Percentiles rank a stretch among this genome's conserved stretches.
These are phyloP conservation scores for Callinectes sapidus DNA, from an alignment of 2,888 invertebrate species.

Conservation along the genomic window DNA sequence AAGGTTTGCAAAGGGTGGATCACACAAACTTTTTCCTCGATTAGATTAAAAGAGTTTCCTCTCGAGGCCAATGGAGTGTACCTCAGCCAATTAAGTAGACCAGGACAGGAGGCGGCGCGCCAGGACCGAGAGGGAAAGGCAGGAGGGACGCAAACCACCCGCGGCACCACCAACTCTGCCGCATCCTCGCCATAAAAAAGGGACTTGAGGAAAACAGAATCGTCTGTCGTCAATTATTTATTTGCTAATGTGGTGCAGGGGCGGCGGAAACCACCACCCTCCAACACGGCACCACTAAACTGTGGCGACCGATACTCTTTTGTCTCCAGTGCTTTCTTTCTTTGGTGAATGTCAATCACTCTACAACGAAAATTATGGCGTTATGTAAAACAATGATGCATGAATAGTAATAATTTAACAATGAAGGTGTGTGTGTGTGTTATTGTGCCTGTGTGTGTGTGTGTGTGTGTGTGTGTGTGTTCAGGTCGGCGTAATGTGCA, in stretches of 20 bases:
- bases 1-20: slow-evolving; percentile 56
- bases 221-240: not conserved
- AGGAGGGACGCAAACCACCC: not conserved
- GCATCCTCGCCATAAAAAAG: slow-evolving; percentile 57
- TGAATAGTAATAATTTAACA: not conserved
- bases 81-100: slow-evolving; percentile 62
- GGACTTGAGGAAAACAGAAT: not conserved
- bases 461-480: slow-evolving; percentile 3
- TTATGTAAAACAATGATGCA: not conserved
- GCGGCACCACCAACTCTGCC: slow-evolving; percentile 44
- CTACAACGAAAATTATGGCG: not conserved
- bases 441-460: too few species aligned
- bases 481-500: not conserved
- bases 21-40: slow-evolving; percentile 45
- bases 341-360: not conserved
- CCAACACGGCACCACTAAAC: not conserved
- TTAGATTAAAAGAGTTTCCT: slow-evolving; percentile 47
- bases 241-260: not conserved
- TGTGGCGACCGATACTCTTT: not conserved
- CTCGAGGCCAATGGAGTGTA: slow-evolving; percentile 57
- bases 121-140: not conserved
- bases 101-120: slow-evolving; percentile 15
- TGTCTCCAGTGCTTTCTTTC: not conserved
- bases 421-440: not conserved
- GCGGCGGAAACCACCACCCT: not conserved